Evolutionary conservation across 2,113 vertebrate genomes (phyloP).

Genomic region (Ceyx margarethae): DNA sequence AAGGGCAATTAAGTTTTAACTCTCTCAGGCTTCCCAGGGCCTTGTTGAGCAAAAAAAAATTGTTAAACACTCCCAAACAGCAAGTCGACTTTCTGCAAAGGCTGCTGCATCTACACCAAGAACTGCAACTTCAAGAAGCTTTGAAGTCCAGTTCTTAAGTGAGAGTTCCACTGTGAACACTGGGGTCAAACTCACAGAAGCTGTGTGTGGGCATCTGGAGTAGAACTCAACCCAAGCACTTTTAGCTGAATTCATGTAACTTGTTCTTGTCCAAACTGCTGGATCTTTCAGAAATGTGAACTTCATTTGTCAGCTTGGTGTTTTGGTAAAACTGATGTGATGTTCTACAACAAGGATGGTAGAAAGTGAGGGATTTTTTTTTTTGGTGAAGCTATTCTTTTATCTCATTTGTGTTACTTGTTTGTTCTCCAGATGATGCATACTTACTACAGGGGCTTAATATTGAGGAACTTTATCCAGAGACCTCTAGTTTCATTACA

Average conservation of each 20-base stretch:
- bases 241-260: neutral
- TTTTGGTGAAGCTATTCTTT: neutral
- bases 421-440: constrained; percentile 86
- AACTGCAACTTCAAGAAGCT: neutral
- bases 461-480: constrained; percentile 96
- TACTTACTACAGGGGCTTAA: constrained; percentile 96
- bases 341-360: neutral
- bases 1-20: constrained; percentile 17
- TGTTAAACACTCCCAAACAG: neutral
- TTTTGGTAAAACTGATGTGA: neutral
- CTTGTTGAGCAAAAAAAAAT: neutral
- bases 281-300: neutral
- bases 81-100: neutral
- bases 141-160: neutral
- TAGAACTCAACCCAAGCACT: neutral
- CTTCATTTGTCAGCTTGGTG: neutral
- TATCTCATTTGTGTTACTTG: neutral
- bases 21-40: neutral
- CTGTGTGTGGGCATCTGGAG: neutral
- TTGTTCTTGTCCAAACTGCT: neutral
- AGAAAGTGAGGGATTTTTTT: neutral
- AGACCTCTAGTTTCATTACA: constrained; percentile 96
- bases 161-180: neutral
- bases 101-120: neutral
- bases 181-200: neutral